Conservation (phyloP, 2,797 vertebrate genomes). For the Scolopax bukidnonensis region DNA sequence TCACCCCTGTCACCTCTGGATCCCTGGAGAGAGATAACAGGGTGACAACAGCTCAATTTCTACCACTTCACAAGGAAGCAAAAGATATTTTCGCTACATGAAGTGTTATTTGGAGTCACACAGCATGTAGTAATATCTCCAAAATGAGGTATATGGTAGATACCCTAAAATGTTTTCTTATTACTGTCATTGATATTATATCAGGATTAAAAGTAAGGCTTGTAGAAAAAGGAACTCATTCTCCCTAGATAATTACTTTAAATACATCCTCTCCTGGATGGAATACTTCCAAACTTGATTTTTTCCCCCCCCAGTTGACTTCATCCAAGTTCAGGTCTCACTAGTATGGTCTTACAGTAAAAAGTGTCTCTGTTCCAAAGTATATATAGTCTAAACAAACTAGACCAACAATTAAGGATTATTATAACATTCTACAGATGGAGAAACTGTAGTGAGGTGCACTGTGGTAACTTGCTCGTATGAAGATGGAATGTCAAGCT, state of each 20-base stretch:
- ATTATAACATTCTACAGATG: background rate
- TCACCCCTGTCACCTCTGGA: conserved; percentile 90
- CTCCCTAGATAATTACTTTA: background rate
- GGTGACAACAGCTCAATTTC: background rate
- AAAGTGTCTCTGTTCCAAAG: background rate
- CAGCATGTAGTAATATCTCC: background rate
- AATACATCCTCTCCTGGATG: background rate
- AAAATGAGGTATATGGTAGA: background rate
- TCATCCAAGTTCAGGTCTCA: background rate
- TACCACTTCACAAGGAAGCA: background rate
- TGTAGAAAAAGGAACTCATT: background rate
- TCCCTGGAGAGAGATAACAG: conserved; percentile 80
- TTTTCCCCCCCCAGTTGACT: background rate
- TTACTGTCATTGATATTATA: background rate
- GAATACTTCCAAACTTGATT: background rate
- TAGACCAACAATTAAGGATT: background rate
- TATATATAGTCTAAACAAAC: background rate
- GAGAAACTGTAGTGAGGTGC: background rate
- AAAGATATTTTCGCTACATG: background rate
- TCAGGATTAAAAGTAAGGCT: background rate
- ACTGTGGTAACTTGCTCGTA: background rate
- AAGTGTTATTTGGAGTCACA: fast-evolving
- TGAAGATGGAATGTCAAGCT: background rate
- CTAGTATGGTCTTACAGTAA: background rate
- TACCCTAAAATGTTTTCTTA: background rate